phyloP scores from a whole-genome alignment of 1,140 invertebrate genomes.

The Medauroidea extradentata region DNA sequence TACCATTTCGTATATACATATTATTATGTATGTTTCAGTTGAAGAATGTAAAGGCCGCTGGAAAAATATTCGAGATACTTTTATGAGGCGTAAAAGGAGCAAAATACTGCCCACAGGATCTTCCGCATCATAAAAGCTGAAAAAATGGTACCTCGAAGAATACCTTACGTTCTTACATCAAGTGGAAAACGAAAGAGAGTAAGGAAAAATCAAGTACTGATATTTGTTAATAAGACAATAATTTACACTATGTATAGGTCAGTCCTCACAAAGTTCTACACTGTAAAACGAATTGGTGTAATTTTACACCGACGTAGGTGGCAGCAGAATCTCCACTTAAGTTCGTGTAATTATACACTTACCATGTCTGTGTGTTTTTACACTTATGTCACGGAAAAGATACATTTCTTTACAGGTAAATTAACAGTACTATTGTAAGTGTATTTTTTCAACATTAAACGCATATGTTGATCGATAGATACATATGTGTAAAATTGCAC shows the following conservation, averaged over 20 bases:
- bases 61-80: slow-evolving; percentile 3
- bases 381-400: too few relatives aligned
- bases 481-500: too few relatives aligned
- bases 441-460: too few relatives aligned
- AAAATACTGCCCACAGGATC: slow-evolving; percentile 1
- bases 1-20: neutral
- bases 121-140: neutral
- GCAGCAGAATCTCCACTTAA: too few relatives aligned
- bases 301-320: too few relatives aligned
- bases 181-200: slow-evolving; percentile 1
- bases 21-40: slow-evolving; percentile 2
- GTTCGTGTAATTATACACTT: too few relatives aligned
- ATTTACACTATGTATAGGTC: neutral
- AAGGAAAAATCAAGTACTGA: neutral
- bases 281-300: too few relatives aligned
- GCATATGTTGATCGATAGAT: too few relatives aligned
- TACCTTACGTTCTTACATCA: neutral
- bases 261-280: neutral
- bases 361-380: too few relatives aligned
- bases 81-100: slow-evolving; percentile 2
- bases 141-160: neutral
- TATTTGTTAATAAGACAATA: too few relatives aligned
- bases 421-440: too few relatives aligned
- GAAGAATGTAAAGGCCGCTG: slow-evolving; percentile 1
- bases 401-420: too few relatives aligned